These are phyloP conservation scores for Anneissia japonica DNA, from an alignment of 35 echinoderm and acorn worm species.

Conservation along the genomic window DNA sequence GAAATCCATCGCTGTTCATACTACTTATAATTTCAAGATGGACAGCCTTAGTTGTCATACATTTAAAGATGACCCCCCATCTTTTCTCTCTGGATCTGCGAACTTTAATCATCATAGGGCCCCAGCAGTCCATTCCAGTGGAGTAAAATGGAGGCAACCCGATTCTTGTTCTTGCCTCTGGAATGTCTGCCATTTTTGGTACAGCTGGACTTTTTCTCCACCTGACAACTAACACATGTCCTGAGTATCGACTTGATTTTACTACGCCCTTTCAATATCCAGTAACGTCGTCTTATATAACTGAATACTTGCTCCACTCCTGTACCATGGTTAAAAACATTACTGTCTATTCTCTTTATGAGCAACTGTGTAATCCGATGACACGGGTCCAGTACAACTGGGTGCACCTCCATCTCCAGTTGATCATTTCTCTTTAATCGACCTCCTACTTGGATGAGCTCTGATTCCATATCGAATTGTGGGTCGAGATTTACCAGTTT, in stretches of 20 bases:
- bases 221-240: slow-evolving; percentile 23
- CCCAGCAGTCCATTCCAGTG: background rate
- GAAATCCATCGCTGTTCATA: slow-evolving; percentile 7
- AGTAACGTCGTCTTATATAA: slow-evolving; percentile 7
- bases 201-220: slow-evolving; percentile 17
- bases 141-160: background rate
- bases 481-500: slow-evolving; percentile 10
- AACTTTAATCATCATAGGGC: background rate
- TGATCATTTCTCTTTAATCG: slow-evolving; percentile 17
- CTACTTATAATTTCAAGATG: background rate
- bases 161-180: slow-evolving; percentile 12
- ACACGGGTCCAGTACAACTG: slow-evolving; percentile 16
- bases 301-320: slow-evolving; percentile 18
- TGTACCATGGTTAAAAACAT: slow-evolving; percentile 17
- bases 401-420: slow-evolving; percentile 2
- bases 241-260: background rate
- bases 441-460: slow-evolving; percentile 28
- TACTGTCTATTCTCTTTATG: slow-evolving; percentile 4
- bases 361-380: slow-evolving; percentile 24
- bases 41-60: background rate
- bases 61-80: slow-evolving; percentile 21
- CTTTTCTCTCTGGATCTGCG: background rate
- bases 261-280: slow-evolving; percentile 26
- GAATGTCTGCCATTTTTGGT: slow-evolving; percentile 47
- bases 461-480: background rate